These are phyloP conservation scores for Zeus faber DNA, from an alignment of 2,113 vertebrate species.

Conservation along the genomic window DNA sequence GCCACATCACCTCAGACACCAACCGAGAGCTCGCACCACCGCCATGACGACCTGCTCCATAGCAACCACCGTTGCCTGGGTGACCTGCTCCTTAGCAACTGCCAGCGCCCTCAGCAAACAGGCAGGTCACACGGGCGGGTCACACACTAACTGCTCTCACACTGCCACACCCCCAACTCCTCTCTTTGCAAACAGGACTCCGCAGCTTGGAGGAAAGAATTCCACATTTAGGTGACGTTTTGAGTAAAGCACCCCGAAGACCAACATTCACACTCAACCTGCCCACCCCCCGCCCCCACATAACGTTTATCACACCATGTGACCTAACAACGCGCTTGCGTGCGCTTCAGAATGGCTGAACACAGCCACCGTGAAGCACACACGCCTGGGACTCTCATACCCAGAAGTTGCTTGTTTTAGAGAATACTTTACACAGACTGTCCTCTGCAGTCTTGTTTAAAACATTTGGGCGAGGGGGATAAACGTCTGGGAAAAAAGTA, in stretches of 20 bases:
- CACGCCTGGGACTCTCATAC: constrained; percentile 17
- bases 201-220: constrained; percentile 99
- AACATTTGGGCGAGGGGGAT: too few species aligned
- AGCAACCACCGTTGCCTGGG: constrained; percentile 84
- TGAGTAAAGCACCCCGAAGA: constrained; percentile 62
- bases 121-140: constrained; percentile 97
- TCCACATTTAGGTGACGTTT: constrained; percentile 81
- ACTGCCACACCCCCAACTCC: constrained; percentile 97
- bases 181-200: constrained; percentile 98
- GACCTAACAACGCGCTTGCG: not conserved
- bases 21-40: constrained; percentile 79
- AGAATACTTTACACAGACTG: too few species aligned
- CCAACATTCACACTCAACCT: constrained; percentile 29
- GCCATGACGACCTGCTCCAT: constrained; percentile 92
- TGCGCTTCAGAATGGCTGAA: constrained; percentile 34
- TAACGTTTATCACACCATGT: constrained; percentile 4
- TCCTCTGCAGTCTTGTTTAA: too few species aligned
- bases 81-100: constrained; percentile 98
- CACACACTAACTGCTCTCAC: constrained; percentile 99
- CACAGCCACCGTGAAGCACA: constrained; percentile 27
- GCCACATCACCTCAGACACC: constrained; percentile 80
- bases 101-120: constrained; percentile 86
- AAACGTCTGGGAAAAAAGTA: too few species aligned
- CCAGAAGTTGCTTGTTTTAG: too few species aligned
- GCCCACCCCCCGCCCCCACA: constrained; percentile 16